Evolutionary conservation across 2,113 vertebrate genomes (phyloP).

Genomic region (Edolisoma coerulescens): DNA sequence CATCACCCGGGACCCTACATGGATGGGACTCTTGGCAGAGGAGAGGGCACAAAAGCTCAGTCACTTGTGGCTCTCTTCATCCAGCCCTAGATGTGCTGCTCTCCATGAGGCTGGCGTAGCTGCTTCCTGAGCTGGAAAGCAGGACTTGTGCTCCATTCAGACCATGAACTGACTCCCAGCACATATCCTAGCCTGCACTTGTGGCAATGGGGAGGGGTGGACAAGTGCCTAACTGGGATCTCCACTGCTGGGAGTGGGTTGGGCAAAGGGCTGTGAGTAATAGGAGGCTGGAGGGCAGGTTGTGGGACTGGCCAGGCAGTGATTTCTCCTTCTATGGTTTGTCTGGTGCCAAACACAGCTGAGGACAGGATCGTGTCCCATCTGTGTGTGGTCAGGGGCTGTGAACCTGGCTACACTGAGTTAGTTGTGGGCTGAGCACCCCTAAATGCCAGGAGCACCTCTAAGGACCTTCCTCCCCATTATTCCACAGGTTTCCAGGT

Average conservation of each 20-base stretch:
- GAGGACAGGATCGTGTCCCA: not conserved
- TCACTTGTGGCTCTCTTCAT: not conserved
- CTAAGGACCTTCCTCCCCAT: not conserved
- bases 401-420: not conserved
- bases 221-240: not conserved
- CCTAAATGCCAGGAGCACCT: not conserved
- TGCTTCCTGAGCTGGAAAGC: not conserved
- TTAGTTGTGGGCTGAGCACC: not conserved
- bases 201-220: not conserved
- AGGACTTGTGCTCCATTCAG: not conserved
- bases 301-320: not conserved
- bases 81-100: not conserved
- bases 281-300: not conserved
- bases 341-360: not conserved
- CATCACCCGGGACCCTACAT: fast-evolving
- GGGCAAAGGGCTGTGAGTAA: not conserved
- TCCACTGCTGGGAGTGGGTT: not conserved
- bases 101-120: not conserved
- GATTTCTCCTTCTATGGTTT: not conserved
- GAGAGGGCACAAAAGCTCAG: not conserved
- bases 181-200: not conserved
- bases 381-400: not conserved
- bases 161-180: not conserved
- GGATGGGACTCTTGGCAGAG: not conserved
- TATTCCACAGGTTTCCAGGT: conserved; percentile 1